phyloP scores from a whole-genome alignment of 2,113 vertebrate genomes.

The Zosterops pallidus region DNA sequence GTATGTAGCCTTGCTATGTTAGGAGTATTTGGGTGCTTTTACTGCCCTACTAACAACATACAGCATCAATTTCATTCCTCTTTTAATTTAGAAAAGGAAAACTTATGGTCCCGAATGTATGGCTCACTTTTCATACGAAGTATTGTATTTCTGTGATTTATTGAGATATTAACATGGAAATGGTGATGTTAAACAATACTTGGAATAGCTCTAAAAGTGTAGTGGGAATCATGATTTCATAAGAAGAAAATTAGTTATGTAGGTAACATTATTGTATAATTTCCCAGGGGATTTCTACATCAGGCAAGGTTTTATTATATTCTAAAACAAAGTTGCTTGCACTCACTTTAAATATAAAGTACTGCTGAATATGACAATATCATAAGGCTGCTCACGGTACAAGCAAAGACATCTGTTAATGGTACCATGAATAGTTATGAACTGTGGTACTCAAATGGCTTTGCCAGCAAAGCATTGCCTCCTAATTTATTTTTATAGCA shows the following conservation, averaged over 20 bases:
- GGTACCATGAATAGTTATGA: slow-evolving; percentile 70
- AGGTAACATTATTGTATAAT: slow-evolving; percentile 76
- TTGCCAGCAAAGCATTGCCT: slow-evolving; percentile 66
- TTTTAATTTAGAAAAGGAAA: slow-evolving; percentile 77
- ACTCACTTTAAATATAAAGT: slow-evolving; percentile 62
- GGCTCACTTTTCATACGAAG: slow-evolving; percentile 64
- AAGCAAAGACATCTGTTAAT: slow-evolving; percentile 76
- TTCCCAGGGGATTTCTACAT: slow-evolving; percentile 66
- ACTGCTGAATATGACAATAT: slow-evolving; percentile 62
- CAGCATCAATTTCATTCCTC: slow-evolving; percentile 53
- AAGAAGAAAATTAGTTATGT: slow-evolving; percentile 78
- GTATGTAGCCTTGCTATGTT: not conserved
- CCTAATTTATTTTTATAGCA: slow-evolving; percentile 74
- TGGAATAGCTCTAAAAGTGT: slow-evolving; percentile 76
- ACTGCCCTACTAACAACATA: not conserved
- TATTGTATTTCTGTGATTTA: slow-evolving; percentile 77
- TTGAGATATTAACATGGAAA: slow-evolving; percentile 79
- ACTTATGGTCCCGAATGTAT: slow-evolving; percentile 65
- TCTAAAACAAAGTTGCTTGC: slow-evolving; percentile 73
- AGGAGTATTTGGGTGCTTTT: slow-evolving; percentile 17
- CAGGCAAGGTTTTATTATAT: slow-evolving; percentile 70
- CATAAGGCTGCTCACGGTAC: slow-evolving; percentile 49
- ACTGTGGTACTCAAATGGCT: slow-evolving; percentile 64
- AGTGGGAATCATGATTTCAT: slow-evolving; percentile 77
- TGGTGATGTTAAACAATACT: slow-evolving; percentile 80